Conservation (phyloP, 1,140 invertebrate genomes). For the Drosophila pruinosa region DNA sequence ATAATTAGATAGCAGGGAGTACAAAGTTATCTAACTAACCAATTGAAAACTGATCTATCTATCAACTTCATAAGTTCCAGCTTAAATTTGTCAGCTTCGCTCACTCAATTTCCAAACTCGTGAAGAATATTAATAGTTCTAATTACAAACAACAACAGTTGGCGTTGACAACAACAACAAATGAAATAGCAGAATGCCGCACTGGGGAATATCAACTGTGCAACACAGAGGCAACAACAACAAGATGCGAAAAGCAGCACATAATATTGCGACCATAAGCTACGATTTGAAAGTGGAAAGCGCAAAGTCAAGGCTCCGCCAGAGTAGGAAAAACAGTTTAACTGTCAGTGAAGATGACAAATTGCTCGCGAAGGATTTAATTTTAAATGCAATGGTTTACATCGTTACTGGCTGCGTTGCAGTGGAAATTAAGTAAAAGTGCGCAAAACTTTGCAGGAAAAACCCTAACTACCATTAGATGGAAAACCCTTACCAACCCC, state of each 20-base stretch:
- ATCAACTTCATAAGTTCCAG: constrained; percentile 6
- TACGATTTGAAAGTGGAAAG: constrained; percentile 55
- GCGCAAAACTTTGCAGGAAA: constrained; percentile 30
- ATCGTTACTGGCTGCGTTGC: no score
- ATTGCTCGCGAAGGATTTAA: constrained; percentile 71
- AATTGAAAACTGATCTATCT: constrained; percentile 14
- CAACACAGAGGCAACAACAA: constrained; percentile 4
- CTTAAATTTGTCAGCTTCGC: neutral
- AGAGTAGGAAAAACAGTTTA: constrained; percentile 46
- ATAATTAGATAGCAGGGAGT: no score
- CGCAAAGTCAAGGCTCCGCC: constrained; percentile 19
- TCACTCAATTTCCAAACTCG: neutral
- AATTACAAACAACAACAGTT: constrained; percentile 69
- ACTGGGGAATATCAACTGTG: constrained; percentile 51
- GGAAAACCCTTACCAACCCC: constrained; percentile 44
- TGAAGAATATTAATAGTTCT: constrained; percentile 59
- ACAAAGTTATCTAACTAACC: neutral
- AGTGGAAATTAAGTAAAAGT: constrained; percentile 67
- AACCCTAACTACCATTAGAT: constrained; percentile 33
- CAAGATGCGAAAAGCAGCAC: neutral
- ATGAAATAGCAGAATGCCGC: constrained; percentile 54
- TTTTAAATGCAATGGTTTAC: constrained; percentile 72
- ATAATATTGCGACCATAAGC: constrained; percentile 64
- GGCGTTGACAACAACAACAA: constrained; percentile 53
- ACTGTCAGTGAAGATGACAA: constrained; percentile 77